Evolutionary conservation across 2,113 vertebrate genomes (phyloP).

Genomic region (Malurus alboscapulatus): DNA sequence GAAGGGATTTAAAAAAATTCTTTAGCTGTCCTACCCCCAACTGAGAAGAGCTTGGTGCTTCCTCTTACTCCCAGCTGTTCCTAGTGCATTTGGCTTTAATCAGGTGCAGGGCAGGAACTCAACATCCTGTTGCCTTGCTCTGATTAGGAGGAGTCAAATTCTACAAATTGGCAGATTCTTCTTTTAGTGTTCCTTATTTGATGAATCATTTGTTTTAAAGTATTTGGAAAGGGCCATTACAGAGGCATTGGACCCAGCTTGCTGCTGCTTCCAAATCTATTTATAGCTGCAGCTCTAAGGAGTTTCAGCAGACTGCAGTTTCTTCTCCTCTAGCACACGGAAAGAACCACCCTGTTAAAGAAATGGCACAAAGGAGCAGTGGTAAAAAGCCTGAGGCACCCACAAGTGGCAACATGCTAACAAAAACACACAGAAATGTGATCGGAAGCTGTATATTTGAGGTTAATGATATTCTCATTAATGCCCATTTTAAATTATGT

Average conservation of each 20-base stretch:
- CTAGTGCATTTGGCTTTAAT: conserved; percentile 89
- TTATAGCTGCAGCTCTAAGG: conserved; percentile 62
- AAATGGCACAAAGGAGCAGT: neutral
- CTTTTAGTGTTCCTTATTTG: conserved; percentile 76
- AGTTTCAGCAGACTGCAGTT: conserved; percentile 34
- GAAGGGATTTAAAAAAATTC: conserved; percentile 60
- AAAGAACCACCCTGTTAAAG: conserved; percentile 22
- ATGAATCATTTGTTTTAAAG: conserved; percentile 89
- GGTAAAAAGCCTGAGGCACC: neutral
- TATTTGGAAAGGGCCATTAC: conserved; percentile 73
- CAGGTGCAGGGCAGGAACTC: conserved; percentile 89
- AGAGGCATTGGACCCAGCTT: conserved; percentile 62
- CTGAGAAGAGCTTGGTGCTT: conserved; percentile 74
- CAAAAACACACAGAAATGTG: neutral
- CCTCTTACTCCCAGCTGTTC: conserved; percentile 77
- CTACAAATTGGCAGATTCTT: conserved; percentile 85
- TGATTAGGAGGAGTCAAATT: conserved; percentile 92
- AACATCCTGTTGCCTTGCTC: conserved; percentile 87
- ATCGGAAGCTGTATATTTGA: neutral
- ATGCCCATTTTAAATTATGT: neutral
- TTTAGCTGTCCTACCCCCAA: conserved; percentile 72
- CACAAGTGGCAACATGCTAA: neutral
- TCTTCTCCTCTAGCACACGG: conserved; percentile 23
- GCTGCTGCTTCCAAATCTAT: conserved; percentile 73
- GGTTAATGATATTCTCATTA: neutral